Base-by-base conservation (phyloP, 2,888 invertebrate species). In the Cheilosia variabilis region DNA sequence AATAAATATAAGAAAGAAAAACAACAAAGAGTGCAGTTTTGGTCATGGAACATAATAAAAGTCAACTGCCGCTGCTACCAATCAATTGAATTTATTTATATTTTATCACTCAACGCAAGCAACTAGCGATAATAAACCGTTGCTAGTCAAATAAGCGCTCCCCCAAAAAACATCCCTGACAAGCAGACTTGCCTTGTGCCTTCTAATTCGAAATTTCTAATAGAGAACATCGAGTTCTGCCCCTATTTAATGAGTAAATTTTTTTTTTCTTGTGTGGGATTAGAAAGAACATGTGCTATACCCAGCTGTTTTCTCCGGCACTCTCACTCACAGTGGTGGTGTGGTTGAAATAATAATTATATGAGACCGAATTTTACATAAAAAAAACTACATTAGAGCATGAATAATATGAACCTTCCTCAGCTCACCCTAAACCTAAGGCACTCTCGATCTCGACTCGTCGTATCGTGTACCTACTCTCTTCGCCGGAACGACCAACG, bases 251-350 rank as follows among this genome's bases (percentile, higher is more conserved):
- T 27, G 45, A 55, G 31, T 45, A 71, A 19, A 27, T 57, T 31
- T 31, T 31, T 31, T 27, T 34, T 69, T 47, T 22, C 31, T 60
- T 71, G 27, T 34, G 41, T 10, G 27, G 45, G 60, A 73, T 62
- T 34, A 68, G 31, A 43, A 27, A 73, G 22, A 84, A 76, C 75
- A 81, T 72, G 80, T 77, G 76, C 52, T 68, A 72, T 58, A 76
- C 76, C 76, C 86, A 86, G 86, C 81, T 86, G 86, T 68, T 86
- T 71, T 66, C 65, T 65, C 69, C 2, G 45, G 10, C n/a, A 53
- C 45, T 58, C 19, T 22, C 22, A 2, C 47, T 47, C 17, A 43
- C 58, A 31, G 60, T 31, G 34, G 47, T 60, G 55, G 43, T 76
- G 52, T 43, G 22, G 66, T 66, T 34, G 24, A 62, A 66, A 60